A percentile compares a stretch with the other conserved stretches of the same genome.
phyloP scores from a whole-genome alignment of 1,140 invertebrate genomes.

The Homalodisca vitripennis region DNA sequence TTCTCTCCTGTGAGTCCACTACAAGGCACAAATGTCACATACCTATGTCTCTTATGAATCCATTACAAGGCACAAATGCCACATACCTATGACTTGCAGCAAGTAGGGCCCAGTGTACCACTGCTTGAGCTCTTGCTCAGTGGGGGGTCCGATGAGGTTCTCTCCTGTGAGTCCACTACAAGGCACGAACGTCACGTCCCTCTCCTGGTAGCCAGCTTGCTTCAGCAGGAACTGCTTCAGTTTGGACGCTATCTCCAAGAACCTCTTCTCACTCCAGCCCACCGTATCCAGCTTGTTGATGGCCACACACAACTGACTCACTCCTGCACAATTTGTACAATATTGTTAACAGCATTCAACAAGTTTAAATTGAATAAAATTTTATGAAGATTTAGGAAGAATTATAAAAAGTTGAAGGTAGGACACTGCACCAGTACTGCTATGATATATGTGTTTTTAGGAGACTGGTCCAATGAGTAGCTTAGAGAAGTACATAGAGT shows the following conservation, averaged over 20 bases:
- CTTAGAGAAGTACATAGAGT: too few relatives aligned
- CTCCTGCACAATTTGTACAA: conserved; percentile 53
- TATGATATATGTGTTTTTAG: too few relatives aligned
- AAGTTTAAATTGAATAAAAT: background rate
- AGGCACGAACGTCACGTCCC: conserved; percentile 88
- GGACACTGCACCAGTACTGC: too few relatives aligned
- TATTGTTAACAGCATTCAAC: background rate
- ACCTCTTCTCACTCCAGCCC: conserved; percentile 76
- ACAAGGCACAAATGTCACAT: conserved; percentile 91
- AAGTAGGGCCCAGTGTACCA: conserved; percentile 89
- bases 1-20: conserved; percentile 95
- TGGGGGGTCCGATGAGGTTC: conserved; percentile 76
- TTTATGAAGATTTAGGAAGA: background rate
- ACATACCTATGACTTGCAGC: conserved; percentile 75
- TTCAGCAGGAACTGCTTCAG: conserved; percentile 87
- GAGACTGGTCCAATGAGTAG: too few relatives aligned
- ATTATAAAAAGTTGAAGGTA: too few relatives aligned
- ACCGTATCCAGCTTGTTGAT: conserved; percentile 86
- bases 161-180: conserved; percentile 94
- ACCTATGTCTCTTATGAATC: too few relatives aligned
- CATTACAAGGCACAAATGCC: too few relatives aligned
- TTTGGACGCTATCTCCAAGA: conserved; percentile 83
- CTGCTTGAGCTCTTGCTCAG: conserved; percentile 61
- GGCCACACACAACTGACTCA: conserved; percentile 81
- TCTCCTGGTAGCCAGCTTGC: conserved; percentile 91